phyloP scores from a whole-genome alignment of 2,888 invertebrate species.

The Heteromyza rotundicornis region DNA sequence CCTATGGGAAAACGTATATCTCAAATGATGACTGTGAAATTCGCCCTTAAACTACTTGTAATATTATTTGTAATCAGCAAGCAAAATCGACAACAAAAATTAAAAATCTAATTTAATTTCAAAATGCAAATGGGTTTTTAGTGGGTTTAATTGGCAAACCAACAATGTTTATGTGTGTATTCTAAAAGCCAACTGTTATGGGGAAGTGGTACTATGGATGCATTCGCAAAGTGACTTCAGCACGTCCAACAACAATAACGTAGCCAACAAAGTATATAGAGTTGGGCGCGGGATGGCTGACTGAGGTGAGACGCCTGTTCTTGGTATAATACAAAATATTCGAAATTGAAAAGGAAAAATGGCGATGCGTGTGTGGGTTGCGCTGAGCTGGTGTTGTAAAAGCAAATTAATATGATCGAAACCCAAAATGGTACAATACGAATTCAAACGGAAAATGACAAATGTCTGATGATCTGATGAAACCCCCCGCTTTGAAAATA shows the following conservation, averaged over 20 bases:
- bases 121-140: neutral
- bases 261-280: constrained; percentile 27
- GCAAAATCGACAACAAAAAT: constrained; percentile 4
- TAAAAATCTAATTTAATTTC: neutral
- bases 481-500: too few relatives aligned
- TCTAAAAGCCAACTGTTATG: neutral
- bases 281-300: constrained; percentile 60
- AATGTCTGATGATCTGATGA: too few relatives aligned
- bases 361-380: constrained; percentile 9
- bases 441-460: too few relatives aligned
- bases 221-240: neutral
- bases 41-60: neutral
- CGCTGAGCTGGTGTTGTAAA: neutral
- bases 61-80: neutral
- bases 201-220: too few relatives aligned
- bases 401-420: too few relatives aligned
- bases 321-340: too few relatives aligned
- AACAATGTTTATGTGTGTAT: neutral
- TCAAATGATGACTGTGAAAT: too few relatives aligned
- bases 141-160: neutral
- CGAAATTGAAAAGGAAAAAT: neutral
- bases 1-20: too few relatives aligned
- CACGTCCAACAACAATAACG: constrained; percentile 17
- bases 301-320: constrained; percentile 19
- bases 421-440: too few relatives aligned